Base-by-base conservation (phyloP, 2,113 vertebrate species). In the Sclerurus mexicanus region DNA sequence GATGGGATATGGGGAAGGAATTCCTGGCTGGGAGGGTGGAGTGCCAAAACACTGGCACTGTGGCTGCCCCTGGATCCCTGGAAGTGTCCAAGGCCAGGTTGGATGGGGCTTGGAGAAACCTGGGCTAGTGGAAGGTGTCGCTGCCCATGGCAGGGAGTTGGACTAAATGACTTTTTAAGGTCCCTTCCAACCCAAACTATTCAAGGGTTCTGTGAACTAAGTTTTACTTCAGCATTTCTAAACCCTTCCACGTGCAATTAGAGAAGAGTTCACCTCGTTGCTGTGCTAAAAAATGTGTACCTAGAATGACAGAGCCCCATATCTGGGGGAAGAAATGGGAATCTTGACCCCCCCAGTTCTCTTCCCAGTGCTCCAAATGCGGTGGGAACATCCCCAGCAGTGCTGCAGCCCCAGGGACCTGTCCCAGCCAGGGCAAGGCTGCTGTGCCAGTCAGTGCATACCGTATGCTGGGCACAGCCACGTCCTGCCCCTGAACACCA, bases 251-350 rank as follows among this genome's bases (percentile, higher is more conserved):
- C 0, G 0, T 5, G 8, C 14, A 31, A 8, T 28, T 15, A 21
- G 20, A 40, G 47, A 68, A 21, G 23, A 6, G 1, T 21, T 80
- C 16, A 2, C 22, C 37, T 23, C 3, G 11, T 2, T 25, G 23
- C 15, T 3, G 4, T 2, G 7, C 49, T 50, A 60, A 50, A 59
- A 35, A 42, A 22, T 5, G 7, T 4, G 4, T 31, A 12, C 0
- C 0, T 2, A 18, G 63, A 62, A 24, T 39, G 46, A 19, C 10
- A 9, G 7, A 30, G 25, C 5, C 2, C 2, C 44, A 44, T 7
- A 73, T 8, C 30, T 62, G 64, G 50, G 52, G 25, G 20, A 46
- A 74, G 22, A 50, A 77, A 40, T 5, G 31, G 0, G 2, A 71
- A 64, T 73, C 9, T n/a, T 66, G 10, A 50, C 3, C n/a, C 35